phyloP scores from a whole-genome alignment of 2,888 invertebrate genomes.

The Rhingia rostrata region DNA sequence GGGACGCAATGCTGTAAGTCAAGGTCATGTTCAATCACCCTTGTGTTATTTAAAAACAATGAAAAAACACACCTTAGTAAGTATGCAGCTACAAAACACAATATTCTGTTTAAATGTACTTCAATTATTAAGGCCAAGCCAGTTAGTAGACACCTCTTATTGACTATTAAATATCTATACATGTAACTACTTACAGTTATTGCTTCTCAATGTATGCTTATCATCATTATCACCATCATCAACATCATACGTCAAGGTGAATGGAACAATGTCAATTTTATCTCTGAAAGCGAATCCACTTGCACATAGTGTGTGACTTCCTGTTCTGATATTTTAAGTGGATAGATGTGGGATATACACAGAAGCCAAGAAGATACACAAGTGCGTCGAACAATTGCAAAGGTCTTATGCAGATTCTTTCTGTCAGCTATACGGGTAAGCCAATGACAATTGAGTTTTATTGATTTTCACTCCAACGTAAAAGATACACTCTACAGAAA shows the following conservation, averaged over 20 bases:
- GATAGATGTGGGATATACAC: conserved; percentile 26
- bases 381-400: conserved; percentile 22
- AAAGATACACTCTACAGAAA: conserved; percentile 48
- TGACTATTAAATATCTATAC: background rate
- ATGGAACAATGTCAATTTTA: conserved; percentile 40
- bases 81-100: background rate
- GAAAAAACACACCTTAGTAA: background rate
- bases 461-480: conserved; percentile 53
- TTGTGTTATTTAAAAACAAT: no score
- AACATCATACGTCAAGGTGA: conserved; percentile 29
- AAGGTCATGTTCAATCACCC: no score
- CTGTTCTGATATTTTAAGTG: conserved; percentile 7
- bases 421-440: background rate
- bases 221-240: conserved; percentile 11
- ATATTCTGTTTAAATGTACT: background rate
- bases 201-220: background rate
- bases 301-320: background rate
- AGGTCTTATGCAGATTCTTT: conserved; percentile 42
- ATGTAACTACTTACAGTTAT: no score
- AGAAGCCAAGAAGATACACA: conserved; percentile 16
- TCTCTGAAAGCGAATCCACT: conserved; percentile 25
- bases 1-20: no score
- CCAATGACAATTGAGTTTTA: conserved; percentile 49
- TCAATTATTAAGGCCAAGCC: conserved; percentile 30
- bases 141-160: conserved; percentile 14